These are phyloP conservation scores for Actenoides hombroni DNA, from an alignment of 2,113 vertebrate genomes.

Conservation along the genomic window DNA sequence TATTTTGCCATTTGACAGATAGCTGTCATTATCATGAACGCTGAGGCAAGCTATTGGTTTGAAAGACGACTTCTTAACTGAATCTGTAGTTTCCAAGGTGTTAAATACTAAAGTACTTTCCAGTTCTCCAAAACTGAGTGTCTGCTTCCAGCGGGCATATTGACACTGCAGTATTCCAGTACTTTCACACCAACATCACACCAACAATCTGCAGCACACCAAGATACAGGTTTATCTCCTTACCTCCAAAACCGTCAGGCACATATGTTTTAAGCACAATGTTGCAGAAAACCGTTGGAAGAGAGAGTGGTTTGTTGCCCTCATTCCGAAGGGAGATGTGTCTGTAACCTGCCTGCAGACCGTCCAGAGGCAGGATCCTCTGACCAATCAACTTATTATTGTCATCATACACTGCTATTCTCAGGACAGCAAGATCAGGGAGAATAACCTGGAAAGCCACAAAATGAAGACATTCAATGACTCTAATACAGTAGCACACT, in stretches of 20 bases:
- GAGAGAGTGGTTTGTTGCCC: conserved; percentile 94
- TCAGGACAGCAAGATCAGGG: conserved; percentile 94
- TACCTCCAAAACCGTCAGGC: conserved; percentile 97
- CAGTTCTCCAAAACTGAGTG: neutral
- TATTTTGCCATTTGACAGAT: neutral
- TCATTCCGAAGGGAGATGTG: conserved; percentile 98
- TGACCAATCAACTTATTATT: conserved; percentile 97
- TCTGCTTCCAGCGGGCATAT: neutral
- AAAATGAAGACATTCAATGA: neutral
- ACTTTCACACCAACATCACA: neutral
- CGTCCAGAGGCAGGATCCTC: conserved; percentile 93
- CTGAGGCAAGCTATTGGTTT: neutral
- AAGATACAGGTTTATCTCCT: conserved; percentile 60
- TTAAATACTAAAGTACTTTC: neutral
- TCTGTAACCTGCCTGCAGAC: conserved; percentile 94
- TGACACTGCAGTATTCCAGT: neutral
- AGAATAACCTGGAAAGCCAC: conserved; percentile 87
- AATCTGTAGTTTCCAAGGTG: neutral
- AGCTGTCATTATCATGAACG: neutral
- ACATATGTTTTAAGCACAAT: conserved; percentile 99
- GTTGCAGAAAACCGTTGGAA: conserved; percentile 97
- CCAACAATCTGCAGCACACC: neutral
- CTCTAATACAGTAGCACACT: neutral
- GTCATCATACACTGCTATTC: conserved; percentile 96
- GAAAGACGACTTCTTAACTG: neutral